Percentiles rank a stretch among this genome's conserved stretches.
Conservation (phyloP, 64 coral and sea anemone species). For the Porites australiensis region DNA sequence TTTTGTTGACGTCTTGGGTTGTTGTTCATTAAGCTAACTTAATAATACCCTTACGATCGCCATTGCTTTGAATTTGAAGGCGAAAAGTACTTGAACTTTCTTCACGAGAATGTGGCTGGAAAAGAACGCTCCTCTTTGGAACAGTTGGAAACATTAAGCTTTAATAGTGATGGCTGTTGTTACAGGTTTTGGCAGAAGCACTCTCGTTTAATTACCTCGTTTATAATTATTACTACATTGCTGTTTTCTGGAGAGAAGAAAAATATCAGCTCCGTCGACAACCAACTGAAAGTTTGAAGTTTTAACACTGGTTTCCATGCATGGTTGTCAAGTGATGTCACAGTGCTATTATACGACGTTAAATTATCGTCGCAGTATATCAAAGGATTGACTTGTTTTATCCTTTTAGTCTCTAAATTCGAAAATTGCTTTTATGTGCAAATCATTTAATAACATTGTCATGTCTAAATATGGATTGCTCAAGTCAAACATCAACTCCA, state of each 20-base stretch:
- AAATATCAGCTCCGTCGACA: neutral
- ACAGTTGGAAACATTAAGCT: neutral
- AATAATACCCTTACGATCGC: neutral
- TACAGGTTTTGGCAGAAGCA: neutral
- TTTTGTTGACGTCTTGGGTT: neutral
- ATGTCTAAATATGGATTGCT: neutral
- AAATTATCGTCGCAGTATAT: too few relatives aligned
- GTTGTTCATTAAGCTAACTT: slow-evolving; percentile 21
- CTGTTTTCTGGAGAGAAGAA: neutral
- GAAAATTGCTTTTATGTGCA: slow-evolving; percentile 1
- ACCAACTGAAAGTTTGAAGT: neutral
- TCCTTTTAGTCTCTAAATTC: neutral
- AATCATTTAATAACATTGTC: neutral
- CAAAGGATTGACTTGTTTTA: neutral
- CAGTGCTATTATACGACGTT: too few relatives aligned
- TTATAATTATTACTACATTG: neutral
- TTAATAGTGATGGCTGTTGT: neutral
- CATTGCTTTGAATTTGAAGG: neutral
- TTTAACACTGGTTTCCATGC: neutral
- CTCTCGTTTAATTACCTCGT: neutral
- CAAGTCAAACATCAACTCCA: slow-evolving; percentile 4
- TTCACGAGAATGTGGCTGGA: slow-evolving; percentile 13
- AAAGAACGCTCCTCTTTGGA: neutral
- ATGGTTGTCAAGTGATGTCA: slow-evolving; percentile 22
- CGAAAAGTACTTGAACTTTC: neutral